A percentile compares a stretch with the other conserved stretches of the same genome.
These are phyloP conservation scores for Drosophila leontia DNA, from an alignment of 1,140 invertebrate species.

Conservation along the genomic window DNA sequence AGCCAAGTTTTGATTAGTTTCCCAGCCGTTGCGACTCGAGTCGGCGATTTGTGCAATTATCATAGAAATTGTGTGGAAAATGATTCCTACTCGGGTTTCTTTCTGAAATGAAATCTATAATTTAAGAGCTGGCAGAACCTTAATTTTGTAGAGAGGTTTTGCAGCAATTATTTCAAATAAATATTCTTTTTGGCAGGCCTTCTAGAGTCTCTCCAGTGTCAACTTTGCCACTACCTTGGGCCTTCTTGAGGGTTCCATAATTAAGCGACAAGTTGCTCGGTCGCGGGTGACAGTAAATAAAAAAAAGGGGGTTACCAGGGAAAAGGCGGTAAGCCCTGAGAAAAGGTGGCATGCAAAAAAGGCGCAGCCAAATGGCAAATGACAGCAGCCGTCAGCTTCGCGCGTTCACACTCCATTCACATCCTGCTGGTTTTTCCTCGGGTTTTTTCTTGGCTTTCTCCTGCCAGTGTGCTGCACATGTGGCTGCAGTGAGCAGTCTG, in stretches of 20 bases:
- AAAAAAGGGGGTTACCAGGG: slow-evolving; percentile 5
- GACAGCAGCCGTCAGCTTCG: slow-evolving; percentile 65
- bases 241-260: slow-evolving; percentile 56
- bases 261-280: slow-evolving; percentile 71
- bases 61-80: slow-evolving; percentile 50
- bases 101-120: slow-evolving; percentile 18
- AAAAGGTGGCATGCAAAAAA: slow-evolving; percentile 66
- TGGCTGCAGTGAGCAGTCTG: slow-evolving; percentile 14
- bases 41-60: slow-evolving; percentile 49
- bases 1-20: slow-evolving; percentile 64
- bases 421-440: slow-evolving; percentile 14
- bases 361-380: slow-evolving; percentile 60
- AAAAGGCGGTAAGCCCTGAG: slow-evolving; percentile 24
- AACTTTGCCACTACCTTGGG: slow-evolving; percentile 57
- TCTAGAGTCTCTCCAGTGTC: slow-evolving; percentile 22
- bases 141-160: slow-evolving; percentile 1
- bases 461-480: slow-evolving; percentile 21
- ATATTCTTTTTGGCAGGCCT: neutral
- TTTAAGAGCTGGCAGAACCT: neutral
- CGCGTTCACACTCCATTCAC: slow-evolving; percentile 54
- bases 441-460: slow-evolving; percentile 12
- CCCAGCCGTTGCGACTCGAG: slow-evolving; percentile 32
- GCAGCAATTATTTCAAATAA: slow-evolving; percentile 2
- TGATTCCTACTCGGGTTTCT: neutral
- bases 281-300: slow-evolving; percentile 54